These are phyloP conservation scores for Hymenopus coronatus DNA, from an alignment of 2,888 invertebrate species.

Conservation along the genomic window DNA sequence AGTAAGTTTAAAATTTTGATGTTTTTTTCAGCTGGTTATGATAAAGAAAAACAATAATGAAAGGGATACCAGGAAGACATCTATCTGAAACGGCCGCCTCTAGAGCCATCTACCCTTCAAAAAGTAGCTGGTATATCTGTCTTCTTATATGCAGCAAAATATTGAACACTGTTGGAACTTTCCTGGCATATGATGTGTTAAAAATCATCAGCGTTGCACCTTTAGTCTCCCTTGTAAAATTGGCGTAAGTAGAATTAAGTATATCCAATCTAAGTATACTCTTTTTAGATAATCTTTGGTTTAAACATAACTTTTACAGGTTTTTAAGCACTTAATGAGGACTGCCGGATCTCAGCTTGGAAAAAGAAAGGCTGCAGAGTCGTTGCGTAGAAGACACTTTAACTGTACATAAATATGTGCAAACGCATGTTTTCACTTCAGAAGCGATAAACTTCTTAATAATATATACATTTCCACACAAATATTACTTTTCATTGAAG, in stretches of 20 bases:
- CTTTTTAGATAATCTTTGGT: background rate
- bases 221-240: conserved; percentile 30
- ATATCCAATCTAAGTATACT: too few relatives aligned
- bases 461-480: too few relatives aligned
- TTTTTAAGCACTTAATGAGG: too few relatives aligned
- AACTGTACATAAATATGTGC: too few relatives aligned
- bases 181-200: conserved; percentile 30
- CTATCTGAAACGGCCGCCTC: conserved; percentile 27
- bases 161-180: conserved; percentile 28
- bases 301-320: too few relatives aligned
- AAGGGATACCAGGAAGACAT: conserved; percentile 24
- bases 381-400: too few relatives aligned
- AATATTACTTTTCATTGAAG: too few relatives aligned
- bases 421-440: too few relatives aligned
- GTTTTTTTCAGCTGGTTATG: background rate
- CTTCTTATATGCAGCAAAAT: conserved; percentile 30
- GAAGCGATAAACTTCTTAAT: too few relatives aligned
- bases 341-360: too few relatives aligned
- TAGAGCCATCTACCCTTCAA: conserved; percentile 33
- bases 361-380: too few relatives aligned
- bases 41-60: background rate
- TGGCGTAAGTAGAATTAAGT: conserved; percentile 30
- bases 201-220: conserved; percentile 23
- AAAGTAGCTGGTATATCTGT: conserved; percentile 29
- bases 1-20: background rate